Percentiles rank a stretch among this genome's conserved stretches.
phyloP scores from a whole-genome alignment of 2,888 invertebrate species.

The Andrena praecox region DNA sequence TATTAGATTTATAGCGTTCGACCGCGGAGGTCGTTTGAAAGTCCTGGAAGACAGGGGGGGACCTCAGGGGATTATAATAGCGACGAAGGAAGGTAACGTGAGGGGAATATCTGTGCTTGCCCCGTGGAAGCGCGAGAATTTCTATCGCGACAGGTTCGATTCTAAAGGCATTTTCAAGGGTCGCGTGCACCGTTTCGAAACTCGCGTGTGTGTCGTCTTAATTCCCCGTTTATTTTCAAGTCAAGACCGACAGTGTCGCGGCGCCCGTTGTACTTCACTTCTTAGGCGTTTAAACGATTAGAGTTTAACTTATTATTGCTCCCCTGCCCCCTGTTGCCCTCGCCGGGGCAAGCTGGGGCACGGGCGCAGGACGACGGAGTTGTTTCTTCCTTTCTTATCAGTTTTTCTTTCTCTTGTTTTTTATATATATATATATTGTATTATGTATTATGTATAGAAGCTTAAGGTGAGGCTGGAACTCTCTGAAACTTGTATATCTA shows the following conservation, averaged over 20 bases:
- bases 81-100: background rate
- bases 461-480: constrained; percentile 56
- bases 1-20: constrained; percentile 40
- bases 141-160: background rate
- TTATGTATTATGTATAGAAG: constrained; percentile 38
- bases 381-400: constrained; percentile 47
- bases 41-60: background rate
- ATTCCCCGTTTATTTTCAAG: constrained; percentile 18
- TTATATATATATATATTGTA: background rate
- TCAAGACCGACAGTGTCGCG: constrained; percentile 25
- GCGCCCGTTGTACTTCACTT: constrained; percentile 58
- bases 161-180: constrained; percentile 42
- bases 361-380: constrained; percentile 19
- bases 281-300: constrained; percentile 36
- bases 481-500: constrained; percentile 49
- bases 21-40: background rate
- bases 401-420: constrained; percentile 6
- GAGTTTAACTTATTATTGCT: constrained; percentile 48
- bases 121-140: constrained; percentile 25
- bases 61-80: constrained; percentile 26
- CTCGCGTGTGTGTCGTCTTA: constrained; percentile 21
- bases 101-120: constrained; percentile 22
- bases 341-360: background rate
- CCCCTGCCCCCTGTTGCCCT: background rate
- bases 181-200: constrained; percentile 31